Conservation (phyloP, 2,888 invertebrate species). For the Volucella bombylans region DNA sequence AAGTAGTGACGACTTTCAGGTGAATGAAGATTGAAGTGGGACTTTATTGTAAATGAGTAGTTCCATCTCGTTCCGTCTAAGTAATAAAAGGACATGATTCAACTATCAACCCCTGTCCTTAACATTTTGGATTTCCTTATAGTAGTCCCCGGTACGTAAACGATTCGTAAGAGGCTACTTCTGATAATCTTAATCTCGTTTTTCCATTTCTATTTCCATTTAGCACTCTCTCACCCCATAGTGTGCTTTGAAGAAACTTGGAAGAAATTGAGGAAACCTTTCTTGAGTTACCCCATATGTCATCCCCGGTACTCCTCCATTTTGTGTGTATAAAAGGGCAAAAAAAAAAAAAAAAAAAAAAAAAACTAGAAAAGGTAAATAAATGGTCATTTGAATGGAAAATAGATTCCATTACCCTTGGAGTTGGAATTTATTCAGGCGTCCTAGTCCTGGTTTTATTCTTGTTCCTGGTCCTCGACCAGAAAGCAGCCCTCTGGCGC, state of each 20-base stretch:
- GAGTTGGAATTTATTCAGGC: conserved; percentile 70
- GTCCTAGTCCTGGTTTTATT: background rate
- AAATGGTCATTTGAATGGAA: conserved; percentile 74
- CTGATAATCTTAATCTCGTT: conserved; percentile 74
- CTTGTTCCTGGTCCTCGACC: conserved; percentile 18
- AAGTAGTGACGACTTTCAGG: conserved; percentile 60
- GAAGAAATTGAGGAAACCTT: conserved; percentile 25
- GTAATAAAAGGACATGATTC: conserved; percentile 36
- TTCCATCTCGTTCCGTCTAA: background rate
- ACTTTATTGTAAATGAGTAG: conserved; percentile 70
- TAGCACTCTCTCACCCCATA: conserved; percentile 63
- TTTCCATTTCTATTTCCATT: conserved; percentile 72
- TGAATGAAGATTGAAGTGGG: conserved; percentile 66
- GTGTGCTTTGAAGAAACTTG: background rate
- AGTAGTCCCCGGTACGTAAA: conserved; percentile 33
- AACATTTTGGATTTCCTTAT: conserved; percentile 56
- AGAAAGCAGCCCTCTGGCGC: conserved; percentile 54
- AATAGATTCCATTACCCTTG: conserved; percentile 73
- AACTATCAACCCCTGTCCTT: background rate
- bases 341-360: conserved; percentile 32
- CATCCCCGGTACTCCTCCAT: conserved; percentile 64
- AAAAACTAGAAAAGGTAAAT: conserved; percentile 62
- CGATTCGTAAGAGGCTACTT: conserved; percentile 72
- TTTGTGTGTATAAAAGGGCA: conserved; percentile 32
- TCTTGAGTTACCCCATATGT: conserved; percentile 66